A percentile compares a stretch with the other conserved stretches of the same genome.
phyloP scores from a whole-genome alignment of 2,888 invertebrate species.

The Platycheirus rosarum region DNA sequence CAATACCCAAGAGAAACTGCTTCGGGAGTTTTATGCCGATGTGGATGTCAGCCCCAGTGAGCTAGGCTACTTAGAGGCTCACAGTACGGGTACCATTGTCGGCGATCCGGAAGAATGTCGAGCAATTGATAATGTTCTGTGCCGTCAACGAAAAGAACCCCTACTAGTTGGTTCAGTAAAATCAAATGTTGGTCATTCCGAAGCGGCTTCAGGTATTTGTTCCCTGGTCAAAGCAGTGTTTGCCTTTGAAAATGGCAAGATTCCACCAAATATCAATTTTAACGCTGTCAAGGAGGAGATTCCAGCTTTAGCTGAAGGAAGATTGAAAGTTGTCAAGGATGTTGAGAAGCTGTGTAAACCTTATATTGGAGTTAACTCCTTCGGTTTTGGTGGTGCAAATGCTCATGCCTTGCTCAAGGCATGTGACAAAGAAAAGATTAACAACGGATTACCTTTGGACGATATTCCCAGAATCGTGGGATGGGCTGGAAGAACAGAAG shows the following conservation, averaged over 20 bases:
- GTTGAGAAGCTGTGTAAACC: conserved; percentile 88
- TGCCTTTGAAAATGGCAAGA: conserved; percentile 90
- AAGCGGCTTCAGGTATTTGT: conserved; percentile 92
- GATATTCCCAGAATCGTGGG: conserved; percentile 88
- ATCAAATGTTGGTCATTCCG: conserved; percentile 96
- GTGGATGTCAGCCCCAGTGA: conserved; percentile 87
- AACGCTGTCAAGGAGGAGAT: conserved; percentile 85
- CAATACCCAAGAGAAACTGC: conserved; percentile 85
- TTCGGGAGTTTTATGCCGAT: conserved; percentile 87
- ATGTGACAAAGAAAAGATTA: conserved; percentile 80
- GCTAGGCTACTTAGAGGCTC: conserved; percentile 93
- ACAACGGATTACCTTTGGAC: conserved; percentile 86
- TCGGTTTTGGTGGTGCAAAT: conserved; percentile 96
- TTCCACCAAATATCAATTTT: conserved; percentile 95
- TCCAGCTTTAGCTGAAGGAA: conserved; percentile 85
- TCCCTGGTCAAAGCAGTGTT: conserved; percentile 92
- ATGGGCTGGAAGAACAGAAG: conserved; percentile 91
- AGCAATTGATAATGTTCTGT: conserved; percentile 91
- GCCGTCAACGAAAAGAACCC: conserved; percentile 88
- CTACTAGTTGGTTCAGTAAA: conserved; percentile 95
- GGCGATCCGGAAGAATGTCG: conserved; percentile 96
- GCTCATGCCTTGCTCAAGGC: conserved; percentile 83
- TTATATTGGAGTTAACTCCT: conserved; percentile 93
- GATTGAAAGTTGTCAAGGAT: conserved; percentile 89
- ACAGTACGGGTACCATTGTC: conserved; percentile 91